phyloP scores from a whole-genome alignment of 2,888 invertebrate species.

The Acleris laterana region DNA sequence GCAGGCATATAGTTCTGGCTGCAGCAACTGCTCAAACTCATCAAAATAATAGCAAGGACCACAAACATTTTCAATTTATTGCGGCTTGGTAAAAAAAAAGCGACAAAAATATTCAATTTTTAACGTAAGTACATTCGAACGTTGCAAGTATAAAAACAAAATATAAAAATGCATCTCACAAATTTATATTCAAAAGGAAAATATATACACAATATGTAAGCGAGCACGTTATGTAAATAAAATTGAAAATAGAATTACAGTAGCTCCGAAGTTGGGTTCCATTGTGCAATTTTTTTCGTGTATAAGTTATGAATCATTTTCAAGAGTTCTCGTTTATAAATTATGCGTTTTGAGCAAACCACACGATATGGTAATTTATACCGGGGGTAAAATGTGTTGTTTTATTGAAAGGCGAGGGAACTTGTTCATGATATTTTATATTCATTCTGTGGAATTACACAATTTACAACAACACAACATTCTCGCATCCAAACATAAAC shows the following conservation, averaged over 20 bases:
- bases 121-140: no score
- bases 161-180: no score
- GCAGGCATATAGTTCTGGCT: no score
- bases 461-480: background rate
- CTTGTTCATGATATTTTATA: background rate
- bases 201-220: background rate
- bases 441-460: background rate
- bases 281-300: constrained; percentile 25
- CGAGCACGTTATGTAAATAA: constrained; percentile 11
- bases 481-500: no score
- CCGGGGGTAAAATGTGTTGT: constrained; percentile 6
- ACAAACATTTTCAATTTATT: no score
- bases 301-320: constrained; percentile 26
- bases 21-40: no score
- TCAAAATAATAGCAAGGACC: no score
- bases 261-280: constrained; percentile 10
- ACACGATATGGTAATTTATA: constrained; percentile 23
- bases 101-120: no score
- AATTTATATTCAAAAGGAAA: no score
- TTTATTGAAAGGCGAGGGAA: constrained; percentile 13
- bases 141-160: no score
- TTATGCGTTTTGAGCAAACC: constrained; percentile 28
- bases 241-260: constrained; percentile 11
- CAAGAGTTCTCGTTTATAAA: constrained; percentile 22
- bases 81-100: no score